A percentile compares a stretch with the other conserved stretches of the same genome.
Evolutionary conservation across 2,113 vertebrate genomes (phyloP).

Genomic region (Megaceryle torquata): DNA sequence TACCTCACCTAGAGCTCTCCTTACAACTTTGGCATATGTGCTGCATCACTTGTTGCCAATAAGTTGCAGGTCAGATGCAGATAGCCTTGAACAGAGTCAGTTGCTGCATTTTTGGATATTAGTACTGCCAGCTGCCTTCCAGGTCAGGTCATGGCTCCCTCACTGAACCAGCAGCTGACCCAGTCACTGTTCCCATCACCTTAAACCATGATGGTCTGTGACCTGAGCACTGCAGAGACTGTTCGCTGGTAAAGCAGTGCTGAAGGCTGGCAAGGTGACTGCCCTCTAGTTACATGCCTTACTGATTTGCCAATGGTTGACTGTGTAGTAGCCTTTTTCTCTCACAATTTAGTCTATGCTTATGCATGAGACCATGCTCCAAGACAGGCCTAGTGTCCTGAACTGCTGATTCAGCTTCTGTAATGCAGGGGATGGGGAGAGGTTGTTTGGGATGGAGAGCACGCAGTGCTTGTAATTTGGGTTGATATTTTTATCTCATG

Average conservation of each 20-base stretch:
- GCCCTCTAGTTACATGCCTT: background rate
- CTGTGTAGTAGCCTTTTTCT: background rate
- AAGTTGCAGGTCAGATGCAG: background rate
- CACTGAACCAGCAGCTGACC: background rate
- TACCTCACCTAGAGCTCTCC: background rate
- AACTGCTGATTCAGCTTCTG: background rate
- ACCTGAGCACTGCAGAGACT: background rate
- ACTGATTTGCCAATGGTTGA: background rate
- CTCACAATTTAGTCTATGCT: background rate
- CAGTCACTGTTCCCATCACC: background rate
- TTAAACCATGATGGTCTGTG: background rate
- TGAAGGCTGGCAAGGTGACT: background rate
- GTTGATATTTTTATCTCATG: background rate
- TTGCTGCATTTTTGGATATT: background rate
- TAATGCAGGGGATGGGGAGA: background rate
- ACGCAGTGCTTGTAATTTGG: background rate
- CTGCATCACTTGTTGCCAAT: background rate
- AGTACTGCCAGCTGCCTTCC: background rate
- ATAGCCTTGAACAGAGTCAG: rapidly evolving
- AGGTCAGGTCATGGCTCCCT: rapidly evolving
- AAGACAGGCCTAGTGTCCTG: no score
- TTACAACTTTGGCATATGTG: rapidly evolving
- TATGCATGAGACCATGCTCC: rapidly evolving
- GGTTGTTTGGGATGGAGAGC: background rate
- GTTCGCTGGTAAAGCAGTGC: background rate